Evolutionary conservation across 1,140 invertebrate species (phyloP), one percentile per base, ranked within the genome.

Genomic region (Prorops nasuta): DNA sequence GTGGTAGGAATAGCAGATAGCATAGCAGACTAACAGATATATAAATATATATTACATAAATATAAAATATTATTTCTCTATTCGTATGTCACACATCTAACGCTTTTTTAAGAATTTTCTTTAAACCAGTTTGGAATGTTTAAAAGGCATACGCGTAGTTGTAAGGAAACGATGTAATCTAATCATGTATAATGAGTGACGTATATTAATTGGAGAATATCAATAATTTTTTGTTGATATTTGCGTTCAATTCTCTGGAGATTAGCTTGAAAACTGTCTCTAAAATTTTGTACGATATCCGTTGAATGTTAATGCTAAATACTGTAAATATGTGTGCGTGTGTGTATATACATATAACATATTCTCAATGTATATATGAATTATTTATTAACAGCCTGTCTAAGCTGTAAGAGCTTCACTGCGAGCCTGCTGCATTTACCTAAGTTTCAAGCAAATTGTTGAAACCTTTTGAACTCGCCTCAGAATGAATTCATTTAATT

Each of bases 331-430:
- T 39, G 32, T 56, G 34, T 49, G 37, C 17, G 31, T 31, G 19
- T 22, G 38, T 43, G 42, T 49, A 16, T 45, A 38, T 39, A 19
- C 56, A 18, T 55, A 40, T 42, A 42, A 44, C 40, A 28, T 17
- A 35, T 32, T 41, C 20, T 44, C 28, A 49, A 31, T 54, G 40
- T 57, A 48, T 48, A 54, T 57, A 54, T n/a, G 20, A 58, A 58
- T 60, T 59, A 56, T 60, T 60, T 60, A 60, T 60, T 59, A 58
- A 59, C 31, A 44, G 47, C 24, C 20, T 21, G 51, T 34, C 51
- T 58, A 58, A 46, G 46, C 54, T 35, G 32, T 47, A 35, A 4
- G 15, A 28, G 24, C 4, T 28, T 28, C 24, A 28, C 10, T 6
- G 10, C 24, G 24, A 28, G 24, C 24, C 24, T 10, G 10, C 10